These are phyloP conservation scores for Dichetophora obliterata DNA, from an alignment of 2,888 invertebrate genomes.

Conservation along the genomic window DNA sequence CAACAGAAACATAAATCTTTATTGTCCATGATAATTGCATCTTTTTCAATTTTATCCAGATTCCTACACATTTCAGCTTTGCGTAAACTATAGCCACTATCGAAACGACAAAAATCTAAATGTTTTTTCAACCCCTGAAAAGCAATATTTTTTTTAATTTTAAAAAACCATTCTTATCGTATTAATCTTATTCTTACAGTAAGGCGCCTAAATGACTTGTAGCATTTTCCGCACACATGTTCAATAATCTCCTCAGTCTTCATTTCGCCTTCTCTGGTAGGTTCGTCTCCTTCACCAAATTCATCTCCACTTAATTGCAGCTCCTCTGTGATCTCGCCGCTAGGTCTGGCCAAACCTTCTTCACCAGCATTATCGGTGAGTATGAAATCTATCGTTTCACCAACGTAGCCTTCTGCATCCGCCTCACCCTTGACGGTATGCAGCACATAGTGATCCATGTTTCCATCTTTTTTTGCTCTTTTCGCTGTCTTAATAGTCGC, in stretches of 20 bases:
- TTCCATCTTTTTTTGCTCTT: conserved; percentile 50
- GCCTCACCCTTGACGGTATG: conserved; percentile 60
- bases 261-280: conserved; percentile 39
- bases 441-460: conserved; percentile 64
- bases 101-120: conserved; percentile 64
- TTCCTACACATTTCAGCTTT: conserved; percentile 65
- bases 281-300: conserved; percentile 43
- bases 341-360: conserved; percentile 25
- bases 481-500: conserved; percentile 55
- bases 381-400: conserved; percentile 61
- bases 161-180: background rate
- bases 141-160: background rate
- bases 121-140: conserved; percentile 63
- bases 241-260: conserved; percentile 64
- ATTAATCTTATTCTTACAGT: conserved; percentile 51
- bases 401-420: conserved; percentile 51
- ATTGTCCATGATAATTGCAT: conserved; percentile 64
- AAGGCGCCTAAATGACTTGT: conserved; percentile 63
- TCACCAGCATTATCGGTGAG: conserved; percentile 57
- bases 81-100: conserved; percentile 62
- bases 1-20: conserved; percentile 68
- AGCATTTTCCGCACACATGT: conserved; percentile 69
- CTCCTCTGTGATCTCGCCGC: conserved; percentile 51
- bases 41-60: conserved; percentile 65
- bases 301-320: conserved; percentile 55